A percentile compares a stretch with the other conserved stretches of the same genome.
These are phyloP conservation scores for Leucophenga varia DNA, from an alignment of 1,140 invertebrate genomes.

Conservation along the genomic window DNA sequence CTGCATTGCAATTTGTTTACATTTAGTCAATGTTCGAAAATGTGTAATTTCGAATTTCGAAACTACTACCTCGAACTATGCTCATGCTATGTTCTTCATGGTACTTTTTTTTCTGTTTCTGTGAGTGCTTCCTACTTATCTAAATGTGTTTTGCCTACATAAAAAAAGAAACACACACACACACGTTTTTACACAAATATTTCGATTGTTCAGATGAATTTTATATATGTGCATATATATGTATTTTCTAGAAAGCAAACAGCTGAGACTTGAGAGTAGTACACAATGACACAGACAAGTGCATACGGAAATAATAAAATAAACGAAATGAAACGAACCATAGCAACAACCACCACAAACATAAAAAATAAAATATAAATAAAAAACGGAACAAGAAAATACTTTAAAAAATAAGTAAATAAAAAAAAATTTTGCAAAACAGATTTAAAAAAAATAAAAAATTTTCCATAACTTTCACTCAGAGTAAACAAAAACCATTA, in stretches of 20 bases:
- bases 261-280: too few species aligned
- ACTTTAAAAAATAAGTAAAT: conserved; percentile 14
- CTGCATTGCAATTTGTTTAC: too few species aligned
- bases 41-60: conserved; percentile 47
- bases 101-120: conserved; percentile 27
- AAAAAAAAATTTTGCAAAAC: too few species aligned
- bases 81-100: conserved; percentile 32
- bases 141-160: conserved; percentile 42
- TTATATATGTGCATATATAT: too few species aligned
- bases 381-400: conserved; percentile 9
- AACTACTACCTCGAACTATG: conserved; percentile 32
- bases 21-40: too few species aligned
- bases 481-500: too few species aligned
- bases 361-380: conserved; percentile 10
- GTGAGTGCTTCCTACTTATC: conserved; percentile 44
- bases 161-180: conserved; percentile 23
- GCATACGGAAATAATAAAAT: conserved; percentile 47
- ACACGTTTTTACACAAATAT: too few species aligned
- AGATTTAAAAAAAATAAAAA: too few species aligned
- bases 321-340: conserved; percentile 17
- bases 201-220: too few species aligned
- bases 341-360: conserved; percentile 5
- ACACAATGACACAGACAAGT: conserved; percentile 5
- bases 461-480: too few species aligned
- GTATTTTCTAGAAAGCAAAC: too few species aligned